phyloP scores from a whole-genome alignment of 2,113 vertebrate species.

The Mohoua ochrocephala region DNA sequence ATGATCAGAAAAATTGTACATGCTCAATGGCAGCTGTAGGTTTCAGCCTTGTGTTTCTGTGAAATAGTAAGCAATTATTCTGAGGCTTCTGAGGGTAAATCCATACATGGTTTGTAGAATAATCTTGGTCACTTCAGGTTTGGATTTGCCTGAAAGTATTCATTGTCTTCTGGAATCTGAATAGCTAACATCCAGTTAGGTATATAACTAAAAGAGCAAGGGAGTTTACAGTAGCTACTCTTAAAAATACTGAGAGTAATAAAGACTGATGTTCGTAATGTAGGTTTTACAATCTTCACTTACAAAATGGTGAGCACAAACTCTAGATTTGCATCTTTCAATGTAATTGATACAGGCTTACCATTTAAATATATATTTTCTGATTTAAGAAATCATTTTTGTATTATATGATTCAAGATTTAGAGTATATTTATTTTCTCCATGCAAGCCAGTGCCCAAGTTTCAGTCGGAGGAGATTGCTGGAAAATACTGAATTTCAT shows the following conservation, averaged over 20 bases:
- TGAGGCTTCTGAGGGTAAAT: background rate
- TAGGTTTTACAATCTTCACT: background rate
- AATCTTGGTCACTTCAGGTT: background rate
- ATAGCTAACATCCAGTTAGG: background rate
- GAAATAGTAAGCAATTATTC: background rate
- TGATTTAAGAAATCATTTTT: background rate
- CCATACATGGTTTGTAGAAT: background rate
- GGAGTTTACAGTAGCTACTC: background rate
- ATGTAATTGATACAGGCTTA: background rate
- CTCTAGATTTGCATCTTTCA: background rate
- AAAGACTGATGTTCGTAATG: background rate
- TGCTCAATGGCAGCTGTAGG: background rate
- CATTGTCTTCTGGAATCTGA: background rate
- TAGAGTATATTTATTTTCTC: background rate
- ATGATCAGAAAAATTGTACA: background rate
- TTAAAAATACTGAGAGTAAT: background rate
- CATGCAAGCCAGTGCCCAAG: background rate
- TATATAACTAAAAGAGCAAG: background rate
- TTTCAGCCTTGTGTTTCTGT: background rate
- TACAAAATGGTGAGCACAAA: background rate
- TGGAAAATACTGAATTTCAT: background rate
- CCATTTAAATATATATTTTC: background rate
- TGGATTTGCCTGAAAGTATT: background rate
- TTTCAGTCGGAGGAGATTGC: background rate
- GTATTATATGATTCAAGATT: background rate